Conservation (phyloP, 2,113 vertebrate species). For the Hystrix cristata region DNA sequence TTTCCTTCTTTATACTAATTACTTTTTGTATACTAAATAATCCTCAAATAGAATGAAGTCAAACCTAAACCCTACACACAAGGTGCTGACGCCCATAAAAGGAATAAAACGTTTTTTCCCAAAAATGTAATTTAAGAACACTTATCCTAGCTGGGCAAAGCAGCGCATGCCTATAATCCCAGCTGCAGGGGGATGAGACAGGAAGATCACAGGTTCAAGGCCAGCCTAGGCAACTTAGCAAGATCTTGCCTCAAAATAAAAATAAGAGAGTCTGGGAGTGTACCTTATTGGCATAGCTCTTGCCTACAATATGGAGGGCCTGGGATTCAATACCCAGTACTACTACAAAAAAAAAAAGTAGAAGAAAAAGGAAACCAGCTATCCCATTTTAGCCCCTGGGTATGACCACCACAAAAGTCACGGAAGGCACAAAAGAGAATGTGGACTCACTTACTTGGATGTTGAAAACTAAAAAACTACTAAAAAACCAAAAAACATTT, state of each 20-base stretch:
- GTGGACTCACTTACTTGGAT: neutral
- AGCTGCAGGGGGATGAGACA: neutral
- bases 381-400: neutral
- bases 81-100: neutral
- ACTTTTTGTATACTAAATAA: neutral
- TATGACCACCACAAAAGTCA: neutral
- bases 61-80: neutral
- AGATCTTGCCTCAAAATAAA: neutral
- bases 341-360: neutral
- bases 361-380: neutral
- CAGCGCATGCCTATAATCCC: neutral
- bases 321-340: neutral
- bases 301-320: neutral
- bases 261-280: neutral
- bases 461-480: neutral
- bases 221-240: neutral
- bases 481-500: neutral
- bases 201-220: neutral
- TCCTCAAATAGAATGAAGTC: neutral
- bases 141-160: neutral
- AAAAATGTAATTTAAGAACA: neutral
- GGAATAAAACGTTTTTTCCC: neutral
- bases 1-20: neutral
- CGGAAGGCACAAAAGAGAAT: neutral
- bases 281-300: neutral